Evolutionary conservation across 1,140 invertebrate species (phyloP).

Genomic region (Tetramorium simillimum): DNA sequence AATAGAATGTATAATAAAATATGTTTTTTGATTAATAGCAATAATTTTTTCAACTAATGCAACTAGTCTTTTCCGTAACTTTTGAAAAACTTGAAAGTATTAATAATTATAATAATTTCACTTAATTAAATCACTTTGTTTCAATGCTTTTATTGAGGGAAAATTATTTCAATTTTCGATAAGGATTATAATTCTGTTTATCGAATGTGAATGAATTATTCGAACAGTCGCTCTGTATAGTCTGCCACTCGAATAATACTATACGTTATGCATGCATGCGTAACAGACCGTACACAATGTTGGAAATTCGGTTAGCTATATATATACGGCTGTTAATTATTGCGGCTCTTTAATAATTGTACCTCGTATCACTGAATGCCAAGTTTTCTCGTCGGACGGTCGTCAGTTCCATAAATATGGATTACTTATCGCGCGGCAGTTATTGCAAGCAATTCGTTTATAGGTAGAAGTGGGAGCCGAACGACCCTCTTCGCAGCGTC

Average conservation of each 20-base stretch:
- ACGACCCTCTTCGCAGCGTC: constrained; percentile 6
- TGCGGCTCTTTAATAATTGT: constrained; percentile 39
- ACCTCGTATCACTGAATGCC: neutral
- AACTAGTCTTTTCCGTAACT: neutral
- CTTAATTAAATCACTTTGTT: neutral
- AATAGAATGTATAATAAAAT: neutral
- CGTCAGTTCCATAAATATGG: constrained; percentile 45
- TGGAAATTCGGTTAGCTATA: constrained; percentile 12
- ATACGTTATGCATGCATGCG: neutral
- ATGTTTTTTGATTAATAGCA: neutral
- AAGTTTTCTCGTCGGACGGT: constrained; percentile 6
- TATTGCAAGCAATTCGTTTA: constrained; percentile 48
- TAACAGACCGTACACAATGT: constrained; percentile 22
- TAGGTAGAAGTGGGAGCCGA: neutral
- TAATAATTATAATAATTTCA: neutral
- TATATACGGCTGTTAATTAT: constrained; percentile 14
- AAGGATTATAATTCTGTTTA: neutral
- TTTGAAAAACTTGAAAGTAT: neutral
- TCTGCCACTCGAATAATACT: neutral
- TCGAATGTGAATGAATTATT: constrained; percentile 26
- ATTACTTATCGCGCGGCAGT: constrained; percentile 46
- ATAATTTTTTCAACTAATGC: no score
- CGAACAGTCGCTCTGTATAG: constrained; percentile 12
- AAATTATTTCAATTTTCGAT: neutral
- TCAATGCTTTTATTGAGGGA: neutral